These are phyloP conservation scores for Plutella xylostella DNA, from an alignment of 2,888 invertebrate genomes.

Conservation along the genomic window DNA sequence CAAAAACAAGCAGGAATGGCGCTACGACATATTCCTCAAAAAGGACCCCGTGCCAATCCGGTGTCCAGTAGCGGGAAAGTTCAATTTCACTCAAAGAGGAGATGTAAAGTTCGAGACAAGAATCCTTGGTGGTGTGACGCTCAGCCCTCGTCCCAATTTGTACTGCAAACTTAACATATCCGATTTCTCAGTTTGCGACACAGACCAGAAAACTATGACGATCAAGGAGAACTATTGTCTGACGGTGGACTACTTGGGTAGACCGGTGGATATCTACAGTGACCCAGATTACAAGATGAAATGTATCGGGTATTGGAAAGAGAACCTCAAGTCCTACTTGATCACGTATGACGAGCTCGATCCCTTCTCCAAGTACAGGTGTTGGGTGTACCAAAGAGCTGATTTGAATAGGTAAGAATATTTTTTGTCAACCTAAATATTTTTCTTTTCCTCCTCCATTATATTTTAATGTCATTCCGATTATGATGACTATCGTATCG, in stretches of 20 bases:
- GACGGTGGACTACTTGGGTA: slow-evolving; percentile 94
- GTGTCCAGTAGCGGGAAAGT: slow-evolving; percentile 97
- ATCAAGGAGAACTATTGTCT: slow-evolving; percentile 97
- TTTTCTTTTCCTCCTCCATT: no score
- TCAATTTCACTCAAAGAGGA: slow-evolving; percentile 92
- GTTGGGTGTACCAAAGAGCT: slow-evolving; percentile 97
- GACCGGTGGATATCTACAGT: slow-evolving; percentile 96
- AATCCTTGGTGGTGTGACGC: slow-evolving; percentile 94
- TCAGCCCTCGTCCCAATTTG: slow-evolving; percentile 92
- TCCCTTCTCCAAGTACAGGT: slow-evolving; percentile 94
- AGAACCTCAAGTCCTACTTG: slow-evolving; percentile 95
- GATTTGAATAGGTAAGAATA: slow-evolving; percentile 85
- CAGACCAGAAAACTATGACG: slow-evolving; percentile 93
- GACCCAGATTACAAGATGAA: slow-evolving; percentile 97
- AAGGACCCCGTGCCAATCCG: slow-evolving; percentile 91
- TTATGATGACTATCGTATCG: no score
- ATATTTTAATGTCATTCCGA: no score
- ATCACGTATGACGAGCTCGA: slow-evolving; percentile 97
- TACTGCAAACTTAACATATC: slow-evolving; percentile 95
- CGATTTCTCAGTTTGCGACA: slow-evolving; percentile 95
- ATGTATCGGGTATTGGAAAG: slow-evolving; percentile 98
- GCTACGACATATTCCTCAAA: slow-evolving; percentile 87
- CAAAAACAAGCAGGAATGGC: slow-evolving; percentile 85
- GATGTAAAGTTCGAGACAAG: slow-evolving; percentile 92
- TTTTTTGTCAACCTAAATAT: no score